These are phyloP conservation scores for Vulpes ferrilata DNA, from an alignment of 2,113 vertebrate genomes.

Conservation along the genomic window DNA sequence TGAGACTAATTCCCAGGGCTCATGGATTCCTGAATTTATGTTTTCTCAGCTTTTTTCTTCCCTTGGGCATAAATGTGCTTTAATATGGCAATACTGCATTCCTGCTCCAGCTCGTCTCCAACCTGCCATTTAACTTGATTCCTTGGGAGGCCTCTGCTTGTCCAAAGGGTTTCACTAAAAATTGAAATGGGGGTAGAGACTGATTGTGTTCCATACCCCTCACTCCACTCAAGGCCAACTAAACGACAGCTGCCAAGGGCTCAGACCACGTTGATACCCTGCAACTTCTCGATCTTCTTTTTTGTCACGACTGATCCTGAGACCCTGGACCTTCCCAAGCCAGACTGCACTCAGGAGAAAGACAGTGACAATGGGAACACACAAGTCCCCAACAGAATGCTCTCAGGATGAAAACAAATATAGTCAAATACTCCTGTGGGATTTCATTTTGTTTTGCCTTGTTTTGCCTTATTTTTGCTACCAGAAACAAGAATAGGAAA, in stretches of 20 bases:
- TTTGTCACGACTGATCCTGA: neutral
- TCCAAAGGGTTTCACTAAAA: conserved; percentile 20
- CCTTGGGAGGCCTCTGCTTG: neutral
- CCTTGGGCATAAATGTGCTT: conserved; percentile 1
- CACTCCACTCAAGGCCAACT: neutral
- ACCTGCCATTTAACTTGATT: neutral
- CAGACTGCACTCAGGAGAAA: neutral
- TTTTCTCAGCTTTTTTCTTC: neutral
- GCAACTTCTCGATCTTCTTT: neutral
- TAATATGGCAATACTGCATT: neutral
- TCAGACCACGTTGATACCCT: neutral
- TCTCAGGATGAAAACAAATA: conserved; percentile 33
- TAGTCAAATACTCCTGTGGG: neutral
- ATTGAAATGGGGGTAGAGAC: neutral
- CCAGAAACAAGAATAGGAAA: neutral
- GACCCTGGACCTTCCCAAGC: neutral
- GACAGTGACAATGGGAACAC: neutral
- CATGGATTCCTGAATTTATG: conserved; percentile 42
- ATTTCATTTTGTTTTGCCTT: neutral
- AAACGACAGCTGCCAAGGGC: neutral
- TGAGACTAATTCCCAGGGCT: conserved; percentile 38
- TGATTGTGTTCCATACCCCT: neutral
- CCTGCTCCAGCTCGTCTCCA: neutral
- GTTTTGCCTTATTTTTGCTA: neutral
- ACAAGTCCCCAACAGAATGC: neutral